Evolutionary conservation across 2,113 vertebrate genomes (phyloP).

Genomic region (Gopherus flavomarginatus): DNA sequence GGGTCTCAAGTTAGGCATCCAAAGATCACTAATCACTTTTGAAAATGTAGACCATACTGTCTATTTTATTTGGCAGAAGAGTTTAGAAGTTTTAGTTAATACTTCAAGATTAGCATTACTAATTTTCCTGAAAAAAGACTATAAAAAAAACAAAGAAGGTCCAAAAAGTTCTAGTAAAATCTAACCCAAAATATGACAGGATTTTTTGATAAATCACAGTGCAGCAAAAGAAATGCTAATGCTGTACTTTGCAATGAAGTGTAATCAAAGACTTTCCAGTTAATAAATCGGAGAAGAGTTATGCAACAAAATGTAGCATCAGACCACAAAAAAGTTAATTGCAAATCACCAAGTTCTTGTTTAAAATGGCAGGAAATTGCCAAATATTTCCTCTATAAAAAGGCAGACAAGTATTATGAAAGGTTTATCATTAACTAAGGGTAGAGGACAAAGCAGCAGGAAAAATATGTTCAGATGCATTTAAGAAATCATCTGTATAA

Average conservation of each 20-base stretch:
- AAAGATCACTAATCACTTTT: not conserved
- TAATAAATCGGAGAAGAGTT: slow-evolving; percentile 44
- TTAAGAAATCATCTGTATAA: not conserved
- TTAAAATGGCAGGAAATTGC: slow-evolving; percentile 50
- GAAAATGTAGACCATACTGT: not conserved
- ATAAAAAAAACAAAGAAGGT: not conserved
- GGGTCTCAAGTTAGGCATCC: not conserved
- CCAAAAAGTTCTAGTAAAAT: not conserved
- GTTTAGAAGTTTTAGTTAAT: not conserved
- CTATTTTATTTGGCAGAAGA: not conserved
- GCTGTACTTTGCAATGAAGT: not conserved
- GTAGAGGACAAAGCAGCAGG: not conserved
- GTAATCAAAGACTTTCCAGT: slow-evolving; percentile 41
- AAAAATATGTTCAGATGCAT: not conserved
- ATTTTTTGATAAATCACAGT: not conserved
- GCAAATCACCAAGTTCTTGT: slow-evolving; percentile 62
- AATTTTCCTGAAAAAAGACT: not conserved
- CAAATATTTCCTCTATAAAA: slow-evolving; percentile 61
- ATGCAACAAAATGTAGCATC: slow-evolving; percentile 38
- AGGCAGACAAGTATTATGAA: slow-evolving; percentile 20
- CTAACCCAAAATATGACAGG: accelerated
- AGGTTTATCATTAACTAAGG: not conserved
- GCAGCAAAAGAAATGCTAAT: not conserved
- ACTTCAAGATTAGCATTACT: not conserved
- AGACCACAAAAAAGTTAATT: slow-evolving; percentile 60